Conservation (phyloP, 2,888 invertebrate genomes). For the Smittia aterrima region DNA sequence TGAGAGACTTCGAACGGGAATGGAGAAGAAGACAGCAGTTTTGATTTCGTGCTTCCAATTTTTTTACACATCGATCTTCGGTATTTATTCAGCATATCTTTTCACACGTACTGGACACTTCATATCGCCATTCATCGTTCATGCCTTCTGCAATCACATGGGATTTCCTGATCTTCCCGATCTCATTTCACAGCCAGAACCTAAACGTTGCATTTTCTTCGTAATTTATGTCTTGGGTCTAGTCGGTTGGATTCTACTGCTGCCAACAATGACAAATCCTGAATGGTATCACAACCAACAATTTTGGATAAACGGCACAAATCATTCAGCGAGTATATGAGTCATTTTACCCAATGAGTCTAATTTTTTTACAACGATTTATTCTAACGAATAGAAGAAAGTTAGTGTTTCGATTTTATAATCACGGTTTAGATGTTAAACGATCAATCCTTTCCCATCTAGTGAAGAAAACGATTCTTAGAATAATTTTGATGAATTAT, state of each 20-base stretch:
- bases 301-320: slow-evolving; percentile 53
- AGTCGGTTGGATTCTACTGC: slow-evolving; percentile 70
- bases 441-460: too few relatives aligned
- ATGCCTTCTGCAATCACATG: slow-evolving; percentile 96
- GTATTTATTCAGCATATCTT: slow-evolving; percentile 89
- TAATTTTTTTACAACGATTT: too few relatives aligned
- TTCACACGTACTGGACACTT: slow-evolving; percentile 90
- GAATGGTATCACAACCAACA: slow-evolving; percentile 61
- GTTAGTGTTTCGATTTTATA: too few relatives aligned
- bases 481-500: too few relatives aligned
- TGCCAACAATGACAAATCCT: slow-evolving; percentile 75
- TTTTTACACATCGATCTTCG: slow-evolving; percentile 87
- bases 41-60: slow-evolving; percentile 83
- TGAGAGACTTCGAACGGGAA: slow-evolving; percentile 72
- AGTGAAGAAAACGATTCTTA: too few relatives aligned
- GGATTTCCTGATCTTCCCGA: slow-evolving; percentile 87
- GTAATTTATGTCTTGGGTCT: slow-evolving; percentile 73
- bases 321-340: slow-evolving; percentile 44
- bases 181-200: slow-evolving; percentile 58
- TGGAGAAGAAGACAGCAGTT: slow-evolving; percentile 67
- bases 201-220: slow-evolving; percentile 63
- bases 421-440: too few relatives aligned
- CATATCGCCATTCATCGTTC: slow-evolving; percentile 80
- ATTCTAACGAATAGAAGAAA: too few relatives aligned
- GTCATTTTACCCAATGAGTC: neutral